Conservation (phyloP, 2,113 vertebrate species). For the Triplophysa tibetana region DNA sequence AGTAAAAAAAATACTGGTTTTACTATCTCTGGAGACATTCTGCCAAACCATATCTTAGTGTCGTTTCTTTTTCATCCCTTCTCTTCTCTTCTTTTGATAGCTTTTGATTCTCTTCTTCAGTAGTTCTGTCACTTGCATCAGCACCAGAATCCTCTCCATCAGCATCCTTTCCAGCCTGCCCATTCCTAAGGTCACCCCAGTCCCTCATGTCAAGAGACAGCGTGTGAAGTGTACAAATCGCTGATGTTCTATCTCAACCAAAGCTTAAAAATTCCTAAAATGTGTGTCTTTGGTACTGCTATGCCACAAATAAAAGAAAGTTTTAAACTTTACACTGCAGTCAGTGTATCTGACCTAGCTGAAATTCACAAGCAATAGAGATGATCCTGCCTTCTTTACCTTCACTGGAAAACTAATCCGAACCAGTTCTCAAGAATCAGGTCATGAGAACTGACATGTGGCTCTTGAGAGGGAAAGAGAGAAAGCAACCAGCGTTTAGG, state of each 20-base stretch:
- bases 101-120: neutral
- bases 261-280: constrained; percentile 26
- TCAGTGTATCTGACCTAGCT: constrained; percentile 32
- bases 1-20: too few relatives aligned
- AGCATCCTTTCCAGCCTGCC: neutral
- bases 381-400: constrained; percentile 29
- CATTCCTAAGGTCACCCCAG: neutral
- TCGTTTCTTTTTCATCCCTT: constrained; percentile 16
- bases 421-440: constrained; percentile 51
- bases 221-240: constrained; percentile 17
- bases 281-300: neutral
- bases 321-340: constrained; percentile 4
- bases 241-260: constrained; percentile 38
- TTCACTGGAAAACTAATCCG: constrained; percentile 30
- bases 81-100: neutral
- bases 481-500: constrained; percentile 52
- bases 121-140: constrained; percentile 16
- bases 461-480: neutral
- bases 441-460: constrained; percentile 47
- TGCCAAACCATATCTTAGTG: neutral
- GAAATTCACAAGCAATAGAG: constrained; percentile 29
- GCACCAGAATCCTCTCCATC: constrained; percentile 6
- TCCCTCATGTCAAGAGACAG: neutral
- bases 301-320: constrained; percentile 6
- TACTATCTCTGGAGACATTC: neutral